These are phyloP conservation scores for Microcaecilia unicolor DNA, from an alignment of 2,797 vertebrate species.

Conservation along the genomic window DNA sequence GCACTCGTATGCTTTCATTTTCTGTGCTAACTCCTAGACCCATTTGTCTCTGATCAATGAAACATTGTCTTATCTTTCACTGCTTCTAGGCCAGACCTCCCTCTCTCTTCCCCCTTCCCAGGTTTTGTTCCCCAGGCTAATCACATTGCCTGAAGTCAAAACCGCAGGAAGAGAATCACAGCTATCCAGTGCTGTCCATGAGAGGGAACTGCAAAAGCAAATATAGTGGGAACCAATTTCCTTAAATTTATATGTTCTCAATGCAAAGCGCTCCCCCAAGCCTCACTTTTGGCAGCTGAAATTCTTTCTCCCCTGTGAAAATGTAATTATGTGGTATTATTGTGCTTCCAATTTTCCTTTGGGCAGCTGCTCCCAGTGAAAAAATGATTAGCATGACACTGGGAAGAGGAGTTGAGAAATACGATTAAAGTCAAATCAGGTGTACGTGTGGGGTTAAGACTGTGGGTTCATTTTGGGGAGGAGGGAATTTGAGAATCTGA, in stretches of 20 bases:
- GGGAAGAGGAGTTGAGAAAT: slow-evolving; percentile 35
- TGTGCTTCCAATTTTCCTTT: slow-evolving; percentile 51
- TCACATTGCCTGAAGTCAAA: not conserved
- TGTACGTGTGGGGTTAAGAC: not conserved
- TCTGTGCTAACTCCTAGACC: too few species aligned
- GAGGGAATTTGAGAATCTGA: too few species aligned
- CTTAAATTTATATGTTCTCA: slow-evolving; percentile 17
- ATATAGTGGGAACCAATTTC: slow-evolving; percentile 29
- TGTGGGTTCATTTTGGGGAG: not conserved
- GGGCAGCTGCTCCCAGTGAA: slow-evolving; percentile 47
- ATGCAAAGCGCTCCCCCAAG: not conserved
- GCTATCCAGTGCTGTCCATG: not conserved
- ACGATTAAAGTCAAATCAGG: slow-evolving; percentile 49
- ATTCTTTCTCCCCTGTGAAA: slow-evolving; percentile 33
- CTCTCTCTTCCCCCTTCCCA: not conserved
- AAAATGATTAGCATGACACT: slow-evolving; percentile 55
- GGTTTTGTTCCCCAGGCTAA: not conserved
- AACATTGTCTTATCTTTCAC: too few species aligned
- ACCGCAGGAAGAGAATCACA: too few species aligned
- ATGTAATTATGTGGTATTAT: slow-evolving; percentile 31
- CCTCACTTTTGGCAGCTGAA: slow-evolving; percentile 21
- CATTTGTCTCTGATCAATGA: too few species aligned
- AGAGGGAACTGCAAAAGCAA: slow-evolving; percentile 29
- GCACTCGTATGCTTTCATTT: too few species aligned
- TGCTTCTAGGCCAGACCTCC: slow-evolving; percentile 1